A percentile compares a stretch with the other conserved stretches of the same genome.
phyloP scores from a whole-genome alignment of 2,888 invertebrate genomes.

The Philhelius pedissequus region DNA sequence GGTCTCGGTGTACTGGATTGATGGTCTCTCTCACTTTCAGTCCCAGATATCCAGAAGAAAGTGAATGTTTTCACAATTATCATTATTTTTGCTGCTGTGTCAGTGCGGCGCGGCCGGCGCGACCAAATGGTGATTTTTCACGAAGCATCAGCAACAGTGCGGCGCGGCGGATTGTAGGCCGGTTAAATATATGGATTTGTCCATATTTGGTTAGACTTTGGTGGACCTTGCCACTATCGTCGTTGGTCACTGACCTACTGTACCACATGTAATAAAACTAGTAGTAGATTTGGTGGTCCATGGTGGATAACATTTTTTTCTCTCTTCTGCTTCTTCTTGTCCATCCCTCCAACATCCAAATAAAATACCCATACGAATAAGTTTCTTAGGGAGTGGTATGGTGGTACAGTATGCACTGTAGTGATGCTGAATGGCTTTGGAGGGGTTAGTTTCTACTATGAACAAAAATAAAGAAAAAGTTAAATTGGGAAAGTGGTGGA shows the following conservation, averaged over 20 bases:
- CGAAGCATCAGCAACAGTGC: background rate
- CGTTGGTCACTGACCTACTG: conserved; percentile 53
- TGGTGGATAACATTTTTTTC: background rate
- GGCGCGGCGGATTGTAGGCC: background rate
- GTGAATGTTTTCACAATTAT: conserved; percentile 40
- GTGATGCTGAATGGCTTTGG: background rate
- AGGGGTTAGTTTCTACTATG: background rate
- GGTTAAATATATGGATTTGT: conserved; percentile 18
- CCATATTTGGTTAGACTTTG: conserved; percentile 56
- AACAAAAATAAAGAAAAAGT: background rate
- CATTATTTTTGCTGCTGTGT: background rate
- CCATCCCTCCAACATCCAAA: background rate
- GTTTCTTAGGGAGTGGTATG: background rate
- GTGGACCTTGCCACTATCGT: conserved; percentile 42
- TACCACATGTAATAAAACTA: conserved; percentile 21
- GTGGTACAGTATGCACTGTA: too few relatives aligned
- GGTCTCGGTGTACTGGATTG: conserved; percentile 23
- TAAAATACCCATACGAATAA: background rate
- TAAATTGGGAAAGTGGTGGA: background rate
- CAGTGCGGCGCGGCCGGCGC: too few relatives aligned
- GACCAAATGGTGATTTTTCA: conserved; percentile 12
- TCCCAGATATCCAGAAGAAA: conserved; percentile 45
- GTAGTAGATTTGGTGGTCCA: background rate
- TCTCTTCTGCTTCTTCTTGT: background rate
- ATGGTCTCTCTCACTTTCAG: conserved; percentile 23